A percentile compares a stretch with the other conserved stretches of the same genome.
Evolutionary conservation across 2,797 vertebrate species (phyloP).

Genomic region (Falco novaeseelandiae): DNA sequence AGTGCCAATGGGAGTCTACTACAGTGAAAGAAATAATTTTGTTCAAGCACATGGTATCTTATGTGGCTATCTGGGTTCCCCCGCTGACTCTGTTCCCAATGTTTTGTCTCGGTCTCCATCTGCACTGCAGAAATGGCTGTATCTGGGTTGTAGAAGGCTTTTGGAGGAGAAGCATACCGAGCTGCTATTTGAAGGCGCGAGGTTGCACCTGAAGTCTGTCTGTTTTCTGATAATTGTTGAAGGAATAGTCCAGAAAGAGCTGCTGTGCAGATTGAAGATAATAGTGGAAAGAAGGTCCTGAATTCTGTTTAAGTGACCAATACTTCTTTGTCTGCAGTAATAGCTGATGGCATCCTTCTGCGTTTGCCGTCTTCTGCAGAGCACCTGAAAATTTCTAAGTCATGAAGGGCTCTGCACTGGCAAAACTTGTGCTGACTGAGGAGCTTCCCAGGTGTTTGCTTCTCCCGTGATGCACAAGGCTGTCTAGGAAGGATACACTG

Average conservation of each 20-base stretch:
- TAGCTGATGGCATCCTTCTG: background rate
- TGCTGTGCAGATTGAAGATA: background rate
- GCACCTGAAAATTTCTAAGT: background rate
- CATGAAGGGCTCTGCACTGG: background rate
- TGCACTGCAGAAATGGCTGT: background rate
- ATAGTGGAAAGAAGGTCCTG: background rate
- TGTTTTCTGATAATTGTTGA: background rate
- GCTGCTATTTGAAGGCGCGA: accelerated
- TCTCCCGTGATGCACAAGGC: background rate
- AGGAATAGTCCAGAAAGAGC: background rate
- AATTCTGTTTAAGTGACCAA: accelerated
- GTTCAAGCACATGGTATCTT: accelerated
- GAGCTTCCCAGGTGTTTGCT: accelerated
- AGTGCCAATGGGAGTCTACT: accelerated
- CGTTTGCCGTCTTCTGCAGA: background rate
- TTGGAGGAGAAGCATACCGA: accelerated
- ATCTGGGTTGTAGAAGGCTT: background rate
- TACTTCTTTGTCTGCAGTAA: background rate
- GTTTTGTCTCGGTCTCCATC: background rate
- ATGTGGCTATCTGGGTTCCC: background rate
- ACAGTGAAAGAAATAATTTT: background rate
- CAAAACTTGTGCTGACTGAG: background rate
- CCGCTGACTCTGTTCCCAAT: background rate
- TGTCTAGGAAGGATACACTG: background rate
- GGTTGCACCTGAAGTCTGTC: background rate